A percentile compares a stretch with the other conserved stretches of the same genome.
These are phyloP conservation scores for Eulemur coronatus DNA, from an alignment of 2,797 vertebrate species.

Conservation along the genomic window DNA sequence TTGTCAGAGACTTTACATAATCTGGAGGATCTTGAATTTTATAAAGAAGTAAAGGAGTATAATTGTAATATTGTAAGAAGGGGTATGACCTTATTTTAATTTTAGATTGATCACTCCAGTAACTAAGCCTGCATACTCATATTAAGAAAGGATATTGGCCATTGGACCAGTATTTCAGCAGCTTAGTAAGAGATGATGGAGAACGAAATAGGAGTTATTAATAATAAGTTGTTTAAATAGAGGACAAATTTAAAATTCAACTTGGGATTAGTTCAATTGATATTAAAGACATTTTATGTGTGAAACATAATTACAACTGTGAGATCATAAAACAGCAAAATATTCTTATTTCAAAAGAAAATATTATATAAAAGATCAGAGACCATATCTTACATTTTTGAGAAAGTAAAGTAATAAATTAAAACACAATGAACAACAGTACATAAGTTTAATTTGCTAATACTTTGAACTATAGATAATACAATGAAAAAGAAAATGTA, in stretches of 20 bases:
- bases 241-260: not conserved
- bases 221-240: not conserved
- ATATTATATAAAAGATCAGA: not conserved
- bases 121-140: not conserved
- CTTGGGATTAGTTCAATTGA: not conserved
- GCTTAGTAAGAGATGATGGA: not conserved
- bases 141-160: not conserved
- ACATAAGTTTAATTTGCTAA: constrained; percentile 22
- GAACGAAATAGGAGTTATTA: not conserved
- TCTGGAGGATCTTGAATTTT: not conserved
- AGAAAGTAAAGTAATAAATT: constrained; percentile 41
- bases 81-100: not conserved
- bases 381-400: not conserved
- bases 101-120: not conserved
- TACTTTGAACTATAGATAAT: constrained; percentile 13
- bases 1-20: not conserved
- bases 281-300: not conserved
- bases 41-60: not conserved
- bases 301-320: not conserved
- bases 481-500: constrained; percentile 4
- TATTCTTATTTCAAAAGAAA: constrained; percentile 45
- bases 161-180: not conserved
- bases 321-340: not conserved
- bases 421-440: not conserved
- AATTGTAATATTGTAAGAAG: not conserved